Percentiles rank a stretch among this genome's conserved stretches.
Conservation (phyloP, 2,888 invertebrate genomes). For the Leptinotarsa juncta region DNA sequence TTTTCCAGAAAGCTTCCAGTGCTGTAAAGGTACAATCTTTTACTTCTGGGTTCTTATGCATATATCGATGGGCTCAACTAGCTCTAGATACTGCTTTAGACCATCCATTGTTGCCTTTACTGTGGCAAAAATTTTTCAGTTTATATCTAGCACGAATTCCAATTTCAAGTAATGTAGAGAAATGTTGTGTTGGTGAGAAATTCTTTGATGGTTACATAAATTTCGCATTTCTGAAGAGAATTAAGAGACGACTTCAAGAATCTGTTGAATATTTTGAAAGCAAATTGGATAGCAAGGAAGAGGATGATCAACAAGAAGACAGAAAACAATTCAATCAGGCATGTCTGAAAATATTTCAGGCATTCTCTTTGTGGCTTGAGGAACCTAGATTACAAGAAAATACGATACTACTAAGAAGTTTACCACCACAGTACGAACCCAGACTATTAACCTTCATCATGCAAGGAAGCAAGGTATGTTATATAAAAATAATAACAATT, state of each 20-base stretch:
- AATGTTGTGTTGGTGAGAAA: constrained; percentile 77
- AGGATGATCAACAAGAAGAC: constrained; percentile 51
- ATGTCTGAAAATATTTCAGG: constrained; percentile 62
- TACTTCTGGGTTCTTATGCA: constrained; percentile 70
- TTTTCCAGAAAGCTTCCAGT: constrained; percentile 70
- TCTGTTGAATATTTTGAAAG: constrained; percentile 70
- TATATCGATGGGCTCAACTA: constrained; percentile 83
- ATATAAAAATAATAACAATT: neutral
- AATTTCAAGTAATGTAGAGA: constrained; percentile 66
- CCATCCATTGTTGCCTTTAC: constrained; percentile 77
- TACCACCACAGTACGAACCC: constrained; percentile 81
- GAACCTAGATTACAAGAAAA: constrained; percentile 80
- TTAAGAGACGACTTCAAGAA: constrained; percentile 77
- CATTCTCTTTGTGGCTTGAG: constrained; percentile 81
- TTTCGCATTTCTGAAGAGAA: constrained; percentile 74
- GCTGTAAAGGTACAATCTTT: constrained; percentile 69
- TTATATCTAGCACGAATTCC: constrained; percentile 76
- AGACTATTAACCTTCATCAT: constrained; percentile 73
- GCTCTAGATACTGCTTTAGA: constrained; percentile 75
- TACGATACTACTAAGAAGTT: constrained; percentile 73
- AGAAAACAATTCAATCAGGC: constrained; percentile 59
- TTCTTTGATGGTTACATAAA: constrained; percentile 81
- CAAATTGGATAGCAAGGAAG: constrained; percentile 56
- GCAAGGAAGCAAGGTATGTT: constrained; percentile 69
- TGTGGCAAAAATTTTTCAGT: constrained; percentile 83